Percentiles rank a stretch among this genome's conserved stretches.
phyloP scores from a whole-genome alignment of 1,140 invertebrate genomes.

The Microplitis demolitor region DNA sequence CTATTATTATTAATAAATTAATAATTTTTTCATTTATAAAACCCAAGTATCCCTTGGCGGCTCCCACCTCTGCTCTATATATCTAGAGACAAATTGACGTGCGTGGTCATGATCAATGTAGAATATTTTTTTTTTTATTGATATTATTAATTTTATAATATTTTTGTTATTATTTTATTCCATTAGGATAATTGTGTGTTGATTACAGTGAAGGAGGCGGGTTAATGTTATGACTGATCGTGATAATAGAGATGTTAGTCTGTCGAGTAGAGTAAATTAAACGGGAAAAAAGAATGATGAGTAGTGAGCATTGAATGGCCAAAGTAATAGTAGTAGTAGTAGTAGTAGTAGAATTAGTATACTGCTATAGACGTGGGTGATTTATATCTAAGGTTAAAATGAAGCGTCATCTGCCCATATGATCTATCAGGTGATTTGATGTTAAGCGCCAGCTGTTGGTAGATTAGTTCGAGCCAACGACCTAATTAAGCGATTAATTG shows the following conservation, averaged over 20 bases:
- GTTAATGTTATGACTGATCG: background rate
- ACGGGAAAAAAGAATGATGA: no score
- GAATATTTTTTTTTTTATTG: background rate
- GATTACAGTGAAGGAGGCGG: background rate
- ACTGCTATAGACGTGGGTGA: background rate
- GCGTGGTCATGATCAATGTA: constrained; percentile 17
- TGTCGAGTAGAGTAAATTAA: background rate
- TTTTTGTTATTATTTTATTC: constrained; percentile 9
- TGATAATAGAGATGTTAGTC: background rate
- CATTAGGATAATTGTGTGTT: constrained; percentile 18
- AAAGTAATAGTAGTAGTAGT: background rate
- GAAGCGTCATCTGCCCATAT: constrained; percentile 44
- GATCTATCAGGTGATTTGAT: background rate
- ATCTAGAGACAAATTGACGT: background rate
- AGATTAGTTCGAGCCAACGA: background rate
- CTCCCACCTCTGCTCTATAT: no score
- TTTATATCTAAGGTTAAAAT: no score
- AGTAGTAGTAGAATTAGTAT: background rate
- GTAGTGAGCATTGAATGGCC: background rate
- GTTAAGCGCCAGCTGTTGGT: constrained; percentile 10
- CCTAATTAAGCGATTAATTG: constrained; percentile 48
- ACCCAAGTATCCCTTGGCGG: no score
- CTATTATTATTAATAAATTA: no score
- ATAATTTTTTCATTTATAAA: no score
- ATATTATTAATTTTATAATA: background rate